Conservation (phyloP, 2,797 vertebrate genomes). For the Holocentrus rufus region DNA sequence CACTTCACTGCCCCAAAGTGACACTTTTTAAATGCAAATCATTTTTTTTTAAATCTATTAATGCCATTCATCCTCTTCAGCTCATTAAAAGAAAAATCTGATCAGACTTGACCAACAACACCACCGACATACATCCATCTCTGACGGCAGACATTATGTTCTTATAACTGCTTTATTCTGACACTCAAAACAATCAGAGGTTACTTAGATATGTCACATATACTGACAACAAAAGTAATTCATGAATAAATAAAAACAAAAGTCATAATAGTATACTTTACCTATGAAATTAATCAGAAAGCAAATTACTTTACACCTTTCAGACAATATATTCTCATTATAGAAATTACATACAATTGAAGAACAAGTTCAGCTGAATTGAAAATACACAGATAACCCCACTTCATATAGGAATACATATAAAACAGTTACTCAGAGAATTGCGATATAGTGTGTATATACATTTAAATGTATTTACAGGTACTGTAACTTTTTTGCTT, state of each 20-base stretch:
- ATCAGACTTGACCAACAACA: background rate
- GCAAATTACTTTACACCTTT: conserved; percentile 74
- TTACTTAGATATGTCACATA: conserved; percentile 78
- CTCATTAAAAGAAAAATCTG: too few relatives aligned
- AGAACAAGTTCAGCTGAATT: conserved; percentile 77
- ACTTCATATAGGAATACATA: conserved; percentile 82
- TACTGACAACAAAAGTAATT: conserved; percentile 74
- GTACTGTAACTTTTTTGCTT: conserved; percentile 69
- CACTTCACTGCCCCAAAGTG: too few relatives aligned
- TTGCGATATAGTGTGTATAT: conserved; percentile 70
- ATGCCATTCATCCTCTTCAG: too few relatives aligned
- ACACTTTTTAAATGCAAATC: too few relatives aligned
- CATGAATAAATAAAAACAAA: conserved; percentile 64
- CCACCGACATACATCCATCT: conserved; percentile 57
- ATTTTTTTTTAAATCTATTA: too few relatives aligned
- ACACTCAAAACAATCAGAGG: conserved; percentile 81
- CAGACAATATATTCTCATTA: conserved; percentile 76
- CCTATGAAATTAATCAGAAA: conserved; percentile 69
- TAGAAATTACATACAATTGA: conserved; percentile 79
- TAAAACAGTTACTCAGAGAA: conserved; percentile 78
- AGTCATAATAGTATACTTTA: conserved; percentile 67
- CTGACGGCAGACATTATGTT: conserved; percentile 64
- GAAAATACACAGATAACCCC: conserved; percentile 79
- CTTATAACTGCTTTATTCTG: conserved; percentile 79
- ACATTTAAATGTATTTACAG: conserved; percentile 80